Evolutionary conservation across 2,113 vertebrate genomes (phyloP), one percentile per base, ranked within the genome.

Genomic region (Pholis gunnellus): DNA sequence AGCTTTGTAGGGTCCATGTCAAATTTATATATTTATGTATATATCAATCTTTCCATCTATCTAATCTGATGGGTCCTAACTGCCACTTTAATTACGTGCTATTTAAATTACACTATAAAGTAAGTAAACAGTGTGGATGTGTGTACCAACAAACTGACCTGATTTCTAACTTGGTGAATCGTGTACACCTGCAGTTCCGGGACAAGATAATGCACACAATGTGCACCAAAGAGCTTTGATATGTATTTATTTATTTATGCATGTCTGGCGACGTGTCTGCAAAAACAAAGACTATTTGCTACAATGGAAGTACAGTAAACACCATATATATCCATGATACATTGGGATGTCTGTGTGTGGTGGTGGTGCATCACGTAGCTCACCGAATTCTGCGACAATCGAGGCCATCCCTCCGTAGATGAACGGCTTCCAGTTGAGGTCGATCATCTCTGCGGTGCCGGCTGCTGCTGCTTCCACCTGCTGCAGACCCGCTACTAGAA

Each of bases 401-500:
- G 98, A 98, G 94, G 97, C 97, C 95, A 98, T 96, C 86, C 98
- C 98, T 86, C 98, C 97, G 84, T 97, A 99, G 77, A 99, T 96
- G 93, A 99, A 99, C 70, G 98, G 98, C 92, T 99, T 98, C 98
- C 98, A 99, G 94, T 96, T 98, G 83, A 99, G 90, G 91, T 89
- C 95, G 92, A 93, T 91, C 97, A 99, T 98, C 85, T 96, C 97
- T 87, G 95, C 91, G 87, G 91, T 91, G 63, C 86, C 82, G 63
- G 86, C 82, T 74, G 94, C 91, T 68, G 95, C 92, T 70, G 95
- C 92, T 84, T 96, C 95, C 82, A 93, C 96, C 94, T 94, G 95
- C 88, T 96, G 96, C 93, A 96, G 92, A 93, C 94, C 93, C 42
- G 93, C 92, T 85, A 93, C 92, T 88, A 96, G 34, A 77, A 95